phyloP scores from a whole-genome alignment of 1,140 invertebrate genomes.

The Ditylenchus dipsaci region DNA sequence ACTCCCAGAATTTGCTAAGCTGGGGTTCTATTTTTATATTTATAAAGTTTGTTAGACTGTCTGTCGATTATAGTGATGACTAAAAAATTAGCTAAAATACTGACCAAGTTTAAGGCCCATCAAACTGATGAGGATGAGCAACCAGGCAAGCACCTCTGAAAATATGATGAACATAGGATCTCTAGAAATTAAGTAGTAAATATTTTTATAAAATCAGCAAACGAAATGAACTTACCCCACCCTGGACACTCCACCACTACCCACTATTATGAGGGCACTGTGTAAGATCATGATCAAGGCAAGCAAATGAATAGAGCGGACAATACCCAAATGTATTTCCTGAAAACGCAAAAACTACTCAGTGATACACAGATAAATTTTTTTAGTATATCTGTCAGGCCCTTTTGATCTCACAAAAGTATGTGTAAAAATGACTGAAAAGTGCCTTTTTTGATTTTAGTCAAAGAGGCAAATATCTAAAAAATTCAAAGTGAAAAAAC shows the following conservation, averaged over 20 bases:
- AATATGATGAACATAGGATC: conserved; percentile 23
- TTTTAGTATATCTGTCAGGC: no score
- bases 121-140: conserved; percentile 14
- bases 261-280: conserved; percentile 8
- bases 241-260: conserved; percentile 2
- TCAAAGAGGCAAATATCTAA: no score
- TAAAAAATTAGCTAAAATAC: not conserved
- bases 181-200: conserved; percentile 1
- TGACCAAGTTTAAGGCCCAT: conserved; percentile 13
- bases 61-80: no score
- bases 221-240: not conserved
- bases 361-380: no score
- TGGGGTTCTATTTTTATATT: no score
- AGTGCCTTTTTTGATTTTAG: no score
- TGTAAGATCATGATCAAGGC: conserved; percentile 20
- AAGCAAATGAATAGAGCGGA: conserved; percentile 21
- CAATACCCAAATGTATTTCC: conserved; percentile 23
- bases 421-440: no score
- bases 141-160: conserved; percentile 21
- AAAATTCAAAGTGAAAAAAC: no score
- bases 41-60: no score
- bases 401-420: no score
- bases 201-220: not conserved
- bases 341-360: conserved; percentile 6
- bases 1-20: no score